These are phyloP conservation scores for Rafetus swinhoei DNA, from an alignment of 2,113 vertebrate genomes.

Conservation along the genomic window DNA sequence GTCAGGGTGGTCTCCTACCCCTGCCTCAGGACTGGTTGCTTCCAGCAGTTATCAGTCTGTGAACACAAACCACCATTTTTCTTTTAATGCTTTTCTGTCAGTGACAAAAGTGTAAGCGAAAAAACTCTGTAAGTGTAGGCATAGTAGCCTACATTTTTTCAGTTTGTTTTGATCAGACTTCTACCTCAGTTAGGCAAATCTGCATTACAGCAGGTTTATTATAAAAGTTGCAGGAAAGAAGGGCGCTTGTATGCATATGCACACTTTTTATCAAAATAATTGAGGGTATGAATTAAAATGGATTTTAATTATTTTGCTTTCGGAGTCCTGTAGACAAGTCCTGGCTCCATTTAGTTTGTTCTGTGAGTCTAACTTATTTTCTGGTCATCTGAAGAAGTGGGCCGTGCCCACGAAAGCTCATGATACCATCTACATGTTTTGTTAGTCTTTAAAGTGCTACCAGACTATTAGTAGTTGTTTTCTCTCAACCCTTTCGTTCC, in stretches of 20 bases:
- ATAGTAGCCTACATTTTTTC: neutral
- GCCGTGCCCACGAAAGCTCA: too few species aligned
- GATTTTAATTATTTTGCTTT: neutral
- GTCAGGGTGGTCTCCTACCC: too few species aligned
- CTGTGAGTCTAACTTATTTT: neutral
- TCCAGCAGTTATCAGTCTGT: too few species aligned
- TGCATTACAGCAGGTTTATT: neutral
- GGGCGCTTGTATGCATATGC: neutral
- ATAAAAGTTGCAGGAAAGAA: neutral
- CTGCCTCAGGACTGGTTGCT: too few species aligned
- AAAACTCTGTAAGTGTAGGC: too few species aligned
- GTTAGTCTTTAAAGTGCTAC: too few species aligned
- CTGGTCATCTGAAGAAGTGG: too few species aligned
- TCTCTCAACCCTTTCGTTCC: neutral
- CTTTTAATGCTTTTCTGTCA: too few species aligned
- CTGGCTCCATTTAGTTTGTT: neutral
- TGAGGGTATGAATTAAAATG: neutral
- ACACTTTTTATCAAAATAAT: neutral
- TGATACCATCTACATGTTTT: too few species aligned
- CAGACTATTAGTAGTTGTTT: too few species aligned
- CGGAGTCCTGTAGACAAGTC: neutral
- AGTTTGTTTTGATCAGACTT: neutral
- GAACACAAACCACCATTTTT: too few species aligned
- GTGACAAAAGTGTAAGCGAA: too few species aligned
- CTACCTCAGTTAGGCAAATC: neutral